A percentile compares a stretch with the other conserved stretches of the same genome.
Evolutionary conservation across 1,140 invertebrate genomes (phyloP).

Genomic region (Eciton burchellii): DNA sequence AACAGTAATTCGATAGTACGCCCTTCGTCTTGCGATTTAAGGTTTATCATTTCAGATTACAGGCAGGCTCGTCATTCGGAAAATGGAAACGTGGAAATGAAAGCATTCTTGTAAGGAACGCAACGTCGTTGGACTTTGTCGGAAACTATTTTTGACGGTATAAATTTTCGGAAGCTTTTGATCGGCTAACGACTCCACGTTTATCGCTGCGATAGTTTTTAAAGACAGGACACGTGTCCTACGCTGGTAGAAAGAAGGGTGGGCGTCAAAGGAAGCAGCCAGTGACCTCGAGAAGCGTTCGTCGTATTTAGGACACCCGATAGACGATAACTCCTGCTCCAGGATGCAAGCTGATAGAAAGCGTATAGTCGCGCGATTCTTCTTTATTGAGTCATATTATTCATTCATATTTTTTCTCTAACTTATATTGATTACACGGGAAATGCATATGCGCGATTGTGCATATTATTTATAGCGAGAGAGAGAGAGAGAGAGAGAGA

Average conservation of each 20-base stretch:
- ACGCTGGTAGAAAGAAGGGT: slow-evolving; percentile 53
- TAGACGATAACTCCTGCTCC: slow-evolving; percentile 79
- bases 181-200: background rate
- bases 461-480: background rate
- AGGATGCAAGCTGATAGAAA: slow-evolving; percentile 82
- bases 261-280: slow-evolving; percentile 83
- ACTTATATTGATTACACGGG: slow-evolving; percentile 17
- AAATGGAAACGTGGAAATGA: background rate
- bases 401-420: slow-evolving; percentile 66
- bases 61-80: no score
- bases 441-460: background rate
- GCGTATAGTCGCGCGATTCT: slow-evolving; percentile 71
- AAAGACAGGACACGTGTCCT: slow-evolving; percentile 64
- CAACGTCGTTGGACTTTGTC: background rate
- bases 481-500: no score
- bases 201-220: slow-evolving; percentile 61
- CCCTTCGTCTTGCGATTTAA: no score
- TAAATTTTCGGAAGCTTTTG: slow-evolving; percentile 29
- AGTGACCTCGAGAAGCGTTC: slow-evolving; percentile 81
- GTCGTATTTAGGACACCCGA: slow-evolving; percentile 84
- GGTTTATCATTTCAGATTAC: no score
- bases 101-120: background rate
- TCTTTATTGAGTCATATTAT: slow-evolving; percentile 72
- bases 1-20: no score
- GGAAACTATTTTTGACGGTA: background rate